Evolutionary conservation across 2,797 vertebrate species (phyloP), one percentile per base, ranked within the genome.

Genomic region (Chanos chanos): DNA sequence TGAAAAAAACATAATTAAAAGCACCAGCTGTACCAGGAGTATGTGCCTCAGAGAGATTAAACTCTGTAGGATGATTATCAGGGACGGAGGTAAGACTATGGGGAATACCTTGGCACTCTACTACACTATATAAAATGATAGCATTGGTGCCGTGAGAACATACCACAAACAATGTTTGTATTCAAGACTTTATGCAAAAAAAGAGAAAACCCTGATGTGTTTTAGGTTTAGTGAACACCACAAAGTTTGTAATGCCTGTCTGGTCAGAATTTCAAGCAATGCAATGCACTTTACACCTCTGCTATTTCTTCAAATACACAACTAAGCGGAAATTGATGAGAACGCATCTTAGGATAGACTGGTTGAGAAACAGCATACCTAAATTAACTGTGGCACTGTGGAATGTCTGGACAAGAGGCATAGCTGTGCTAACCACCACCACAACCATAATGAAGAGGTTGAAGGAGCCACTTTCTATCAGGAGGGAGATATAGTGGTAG

Each of bases 401-500:
- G 16, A 51, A 51, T 6, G 59, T 61, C 47, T 51, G 36, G 3
- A 59, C 59, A 34, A 61, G 59, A 4, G 61, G 47, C 9, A n/a
- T 31, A 3, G 8, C 59, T 10, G 59, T 51, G 47, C 61, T 61
- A 18, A 61, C 15, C 7, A 41, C 3, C 24, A 61, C 59, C 25
- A 61, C 47, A 4, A 61, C 61, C 10, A 61, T 36, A 34, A 61
- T 51, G 22, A 61, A 61, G 24, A 41, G 36, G 47, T 61, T 59
- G n/a, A 51, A 61, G n/a, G 10, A 2, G 2, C 1, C 6, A 27
- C 61, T 9, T 27, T 41, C 33, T 7, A 36, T 43, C 22, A 61
- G 61, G 7, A 1, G 13, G 9, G 13, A 27, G 12, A 51, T 15
- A 16, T 61, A 51, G 6, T 16, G 10, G 19, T 22, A 24, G 10